Evolutionary conservation across 1,140 invertebrate species (phyloP), one percentile per base, ranked within the genome.

Genomic region (Liolophura sinensis): DNA sequence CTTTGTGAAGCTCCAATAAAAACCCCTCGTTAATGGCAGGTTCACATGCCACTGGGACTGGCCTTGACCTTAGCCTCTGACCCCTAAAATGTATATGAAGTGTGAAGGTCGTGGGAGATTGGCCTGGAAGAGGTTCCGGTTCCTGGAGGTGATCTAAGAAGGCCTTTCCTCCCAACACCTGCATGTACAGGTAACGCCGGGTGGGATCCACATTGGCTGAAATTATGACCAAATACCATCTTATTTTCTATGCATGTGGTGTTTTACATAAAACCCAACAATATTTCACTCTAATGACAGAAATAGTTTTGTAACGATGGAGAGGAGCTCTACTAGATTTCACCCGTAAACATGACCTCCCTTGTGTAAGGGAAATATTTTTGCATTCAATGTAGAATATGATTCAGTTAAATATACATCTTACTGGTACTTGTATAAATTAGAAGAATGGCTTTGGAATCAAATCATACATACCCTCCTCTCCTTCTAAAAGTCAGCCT

Each of bases 1-100:
- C 79, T 69, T 82, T 84, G 68, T 85, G 82, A 11, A 85, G 70
- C 67, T 85, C 83, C 9, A 85, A 61, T 20, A 85, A 68, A 70
- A 85, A 85, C 9, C 78, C 80, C 62, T 85, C 82, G 60, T 81
- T 75, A 66, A 85, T 77, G 47, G 76, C 73, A 7, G 83, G 83
- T 65, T 85, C 83, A 76, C 80, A 81, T 4, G 81, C 80, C 76
- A 81, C 84, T 3, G 79, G 74, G 14, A 80, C 75, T 14, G 83
- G 79, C 25, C 79, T 61, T n/a, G 82, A 82, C 60, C 73, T 78
- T 61, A 82, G 84, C 48, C 83, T 72, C 60, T 85, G 83, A 46
- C 78, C 80, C 14, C 83, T 67, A 62, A 84, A 85, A 66, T 82
- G 72, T 18, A 85, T 48, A 63, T 82, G 81, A 27, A 85, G 73